phyloP scores from a whole-genome alignment of 2,797 vertebrate genomes.

The Ceryle rudis region DNA sequence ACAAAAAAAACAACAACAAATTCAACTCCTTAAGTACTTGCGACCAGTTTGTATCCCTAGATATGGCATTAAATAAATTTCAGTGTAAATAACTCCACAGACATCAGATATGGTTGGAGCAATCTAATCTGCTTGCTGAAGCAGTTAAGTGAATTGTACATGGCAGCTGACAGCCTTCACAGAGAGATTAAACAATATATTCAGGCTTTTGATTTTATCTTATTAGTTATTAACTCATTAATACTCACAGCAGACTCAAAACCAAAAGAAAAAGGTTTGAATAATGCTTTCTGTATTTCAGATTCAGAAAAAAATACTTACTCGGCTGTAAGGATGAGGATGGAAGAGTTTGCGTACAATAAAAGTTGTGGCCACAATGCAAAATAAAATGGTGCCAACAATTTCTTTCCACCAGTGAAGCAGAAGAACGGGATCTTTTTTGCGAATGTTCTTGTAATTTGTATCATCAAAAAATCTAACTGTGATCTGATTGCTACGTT shows the following conservation, averaged over 20 bases:
- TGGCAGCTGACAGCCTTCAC: constrained; percentile 20
- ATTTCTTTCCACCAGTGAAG: constrained; percentile 99
- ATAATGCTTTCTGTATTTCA: not conserved
- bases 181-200: not conserved
- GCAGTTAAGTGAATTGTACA: not conserved
- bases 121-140: not conserved
- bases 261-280: not conserved
- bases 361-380: constrained; percentile 93
- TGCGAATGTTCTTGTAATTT: constrained; percentile 79
- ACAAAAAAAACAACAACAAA: not conserved
- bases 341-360: constrained; percentile 96
- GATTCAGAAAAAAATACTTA: constrained; percentile 48
- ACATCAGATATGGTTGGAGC: not conserved
- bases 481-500: constrained; percentile 88
- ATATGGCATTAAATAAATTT: not conserved
- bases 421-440: constrained; percentile 93
- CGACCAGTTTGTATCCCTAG: not conserved
- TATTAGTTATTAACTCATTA: not conserved
- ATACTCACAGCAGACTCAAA: not conserved
- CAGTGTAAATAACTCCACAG: not conserved
- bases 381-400: constrained; percentile 92
- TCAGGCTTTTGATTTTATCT: not conserved
- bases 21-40: not conserved
- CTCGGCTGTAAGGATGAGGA: constrained; percentile 84
- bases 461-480: constrained; percentile 81